A percentile compares a stretch with the other conserved stretches of the same genome.
Conservation (phyloP, 2,113 vertebrate genomes). For the Cathartes aura region DNA sequence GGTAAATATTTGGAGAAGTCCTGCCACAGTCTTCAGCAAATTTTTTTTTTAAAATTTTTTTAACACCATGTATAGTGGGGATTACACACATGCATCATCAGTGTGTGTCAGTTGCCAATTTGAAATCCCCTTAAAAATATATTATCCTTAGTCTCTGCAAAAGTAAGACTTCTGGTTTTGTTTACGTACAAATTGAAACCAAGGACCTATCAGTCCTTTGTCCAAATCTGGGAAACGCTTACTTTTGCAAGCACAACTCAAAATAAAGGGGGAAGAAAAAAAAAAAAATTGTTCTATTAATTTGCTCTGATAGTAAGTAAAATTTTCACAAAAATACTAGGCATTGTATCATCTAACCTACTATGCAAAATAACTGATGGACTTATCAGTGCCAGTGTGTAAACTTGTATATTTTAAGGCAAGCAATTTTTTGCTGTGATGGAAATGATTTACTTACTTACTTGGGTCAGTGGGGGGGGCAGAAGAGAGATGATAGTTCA, state of each 20-base stretch:
- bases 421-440: constrained; percentile 77
- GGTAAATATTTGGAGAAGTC: constrained; percentile 12
- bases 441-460: constrained; percentile 77
- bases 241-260: neutral
- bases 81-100: neutral
- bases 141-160: neutral
- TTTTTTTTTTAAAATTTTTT: neutral
- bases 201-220: neutral
- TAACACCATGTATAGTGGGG: neutral
- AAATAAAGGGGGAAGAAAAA: neutral
- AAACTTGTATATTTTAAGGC: constrained; percentile 59
- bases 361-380: constrained; percentile 11
- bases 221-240: neutral
- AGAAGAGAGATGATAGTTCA: constrained; percentile 92
- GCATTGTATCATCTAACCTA: constrained; percentile 21
- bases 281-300: neutral
- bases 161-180: neutral
- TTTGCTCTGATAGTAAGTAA: neutral
- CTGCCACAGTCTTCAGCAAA: neutral
- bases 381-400: constrained; percentile 60
- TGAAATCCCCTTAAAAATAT: constrained; percentile 7
- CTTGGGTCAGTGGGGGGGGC: constrained; percentile 83
- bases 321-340: constrained; percentile 14
- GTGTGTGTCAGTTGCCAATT: constrained; percentile 10
- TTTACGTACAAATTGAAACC: neutral